Evolutionary conservation across 2,888 invertebrate genomes (phyloP), one percentile per base, ranked within the genome.

Genomic region (Lutraria lutraria): DNA sequence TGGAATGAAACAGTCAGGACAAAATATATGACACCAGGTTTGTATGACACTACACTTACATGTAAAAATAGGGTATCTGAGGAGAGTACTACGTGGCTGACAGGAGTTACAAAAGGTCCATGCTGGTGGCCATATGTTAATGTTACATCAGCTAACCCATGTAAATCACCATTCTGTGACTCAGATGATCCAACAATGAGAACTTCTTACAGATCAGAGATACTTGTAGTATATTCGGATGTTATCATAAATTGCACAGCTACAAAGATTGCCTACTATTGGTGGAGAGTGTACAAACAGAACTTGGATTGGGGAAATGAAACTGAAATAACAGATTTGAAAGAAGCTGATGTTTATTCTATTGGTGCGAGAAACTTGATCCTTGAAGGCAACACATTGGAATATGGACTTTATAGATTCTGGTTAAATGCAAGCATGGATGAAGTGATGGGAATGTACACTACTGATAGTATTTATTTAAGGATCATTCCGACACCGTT

Each of bases 361-460:
- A 90, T 90, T 52, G 91, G 88, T 15, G 90, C 91, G 0, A 87
- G 92, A 72, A 89, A 87, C 29, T 86, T 93, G 25, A 83, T 88
- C 0, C 76, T 93, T 13, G 63, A 84, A 21, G 82, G 87, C 3
- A 84, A 92, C 29, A 85, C 88, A 12, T 72, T 94, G 21, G 91
- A 91, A n/a, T 93, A 93, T 88, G 94, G 94, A 2, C 21, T 91
- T n/a, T 93, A 94, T 86, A 80, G 91, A 43, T 90, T 94, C 84
- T 81, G 54, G 81, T 86, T 94, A 13, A 94, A 94, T 85, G 93
- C 91, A 10, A 93, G 93, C 53, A 94, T 94, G 94, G 87, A 93
- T 76, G 91, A 92, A 54, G 56, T 91, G 34, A 93, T 93, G 85
- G 93, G 92, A 12, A 93, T 94, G 88, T 88, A 87, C 68, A 89